Base-by-base conservation (phyloP, 2,888 invertebrate genomes). In the Metalampra italica region DNA sequence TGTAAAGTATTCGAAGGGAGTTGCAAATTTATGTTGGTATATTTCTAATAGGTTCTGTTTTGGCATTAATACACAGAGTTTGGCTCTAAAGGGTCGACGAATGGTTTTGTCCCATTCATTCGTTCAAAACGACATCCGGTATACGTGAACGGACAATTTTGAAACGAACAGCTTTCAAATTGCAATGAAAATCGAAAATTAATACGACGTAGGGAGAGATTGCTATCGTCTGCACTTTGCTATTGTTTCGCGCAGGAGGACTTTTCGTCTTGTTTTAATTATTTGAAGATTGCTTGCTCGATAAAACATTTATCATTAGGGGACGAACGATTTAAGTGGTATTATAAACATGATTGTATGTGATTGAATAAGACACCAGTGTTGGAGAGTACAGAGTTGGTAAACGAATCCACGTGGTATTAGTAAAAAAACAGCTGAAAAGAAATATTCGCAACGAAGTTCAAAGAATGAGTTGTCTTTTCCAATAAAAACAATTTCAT, bases 61-160 rank as follows among this genome's bases (percentile, higher is more conserved):
- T 75, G 75, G 75, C 76, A 73, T 75, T 73, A 76, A 76, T 47
- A 74, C 80, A 72, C 77, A 75, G 76, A 78, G 70, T 75, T 74
- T 63, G 63, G 62, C 66, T 75, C 64, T 73, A 80, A 77, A 75
- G 76, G 72, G 68, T 64, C 66, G 61, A 54, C 75, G 72, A 77
- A 80, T 73, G 72, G 76, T 71, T 75, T 71, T 73, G 76, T 73
- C 66, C 77, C 68, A 75, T 82, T 79, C 76, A 76, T 74, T 72
- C 64, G 62, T 48, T 41, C 45, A 38, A 37, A 45, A 11, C 29
- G 60, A 75, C 81, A 82, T 87, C 85, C 87, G 84, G 86, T 72
- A 69, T 82, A 86, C 84, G 85, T 85, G 87, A 79, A 77, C 56
- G 50, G 57, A 58, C 60, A 68, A 68, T 69, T 70, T 75, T 62